phyloP scores from a whole-genome alignment of 2,113 vertebrate genomes.

The Elephas maximus region DNA sequence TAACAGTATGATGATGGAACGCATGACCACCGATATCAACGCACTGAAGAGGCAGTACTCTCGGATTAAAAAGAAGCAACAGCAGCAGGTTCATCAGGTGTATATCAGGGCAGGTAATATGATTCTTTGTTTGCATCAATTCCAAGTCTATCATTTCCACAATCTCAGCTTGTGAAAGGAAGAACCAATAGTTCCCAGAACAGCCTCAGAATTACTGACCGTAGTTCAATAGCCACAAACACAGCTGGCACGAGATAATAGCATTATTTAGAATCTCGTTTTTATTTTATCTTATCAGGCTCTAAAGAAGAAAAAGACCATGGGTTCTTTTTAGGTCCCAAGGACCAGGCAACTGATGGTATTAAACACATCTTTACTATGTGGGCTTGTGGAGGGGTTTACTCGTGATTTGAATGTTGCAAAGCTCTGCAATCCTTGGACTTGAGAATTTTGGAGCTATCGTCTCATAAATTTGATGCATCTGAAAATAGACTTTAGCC shows the following conservation, averaged over 20 bases:
- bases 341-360: constrained; percentile 88
- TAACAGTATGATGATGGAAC: constrained; percentile 99
- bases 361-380: constrained; percentile 78
- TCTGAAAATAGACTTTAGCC: background rate
- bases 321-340: constrained; percentile 87
- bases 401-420: constrained; percentile 60
- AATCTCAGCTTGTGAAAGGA: background rate
- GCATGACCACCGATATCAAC: constrained; percentile 98
- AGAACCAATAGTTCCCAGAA: background rate
- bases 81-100: constrained; percentile 96
- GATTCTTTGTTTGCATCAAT: background rate
- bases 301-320: constrained; percentile 87
- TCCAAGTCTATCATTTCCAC: background rate
- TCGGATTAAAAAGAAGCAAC: constrained; percentile 96
- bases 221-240: background rate
- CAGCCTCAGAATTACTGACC: background rate
- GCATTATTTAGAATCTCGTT: constrained; percentile 54
- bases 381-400: constrained; percentile 68
- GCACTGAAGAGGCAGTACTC: constrained; percentile 97
- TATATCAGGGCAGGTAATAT: constrained; percentile 95
- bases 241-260: background rate
- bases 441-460: constrained; percentile 48
- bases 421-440: constrained; percentile 85
- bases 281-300: constrained; percentile 89
- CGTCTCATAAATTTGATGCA: background rate